Evolutionary conservation across 2,797 vertebrate species (phyloP).

Genomic region (Apogon hyalosoma): DNA sequence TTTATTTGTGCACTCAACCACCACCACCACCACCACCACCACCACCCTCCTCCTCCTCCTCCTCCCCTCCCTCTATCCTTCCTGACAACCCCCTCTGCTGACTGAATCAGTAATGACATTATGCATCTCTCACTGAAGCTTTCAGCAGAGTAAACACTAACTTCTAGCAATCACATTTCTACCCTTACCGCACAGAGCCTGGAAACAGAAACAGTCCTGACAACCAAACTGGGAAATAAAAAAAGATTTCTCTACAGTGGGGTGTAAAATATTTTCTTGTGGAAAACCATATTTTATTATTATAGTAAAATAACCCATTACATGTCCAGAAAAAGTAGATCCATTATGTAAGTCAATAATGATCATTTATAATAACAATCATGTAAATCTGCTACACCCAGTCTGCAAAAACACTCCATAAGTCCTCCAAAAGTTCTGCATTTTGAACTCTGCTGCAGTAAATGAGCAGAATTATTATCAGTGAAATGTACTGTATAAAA

Average conservation of each 20-base stretch:
- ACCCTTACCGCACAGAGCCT: constrained; percentile 22
- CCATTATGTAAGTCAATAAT: not conserved
- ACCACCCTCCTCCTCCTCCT: constrained; percentile 7
- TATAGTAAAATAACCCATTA: not conserved
- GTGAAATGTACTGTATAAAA: not conserved
- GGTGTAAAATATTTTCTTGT: not conserved
- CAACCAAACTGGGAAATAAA: not conserved
- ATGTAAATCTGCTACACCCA: not conserved
- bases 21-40: constrained; percentile 6
- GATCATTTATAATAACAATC: too few species aligned
- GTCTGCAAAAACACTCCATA: not conserved
- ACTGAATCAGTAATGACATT: constrained; percentile 74
- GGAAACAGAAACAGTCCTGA: not conserved
- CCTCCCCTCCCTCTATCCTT: constrained; percentile 42
- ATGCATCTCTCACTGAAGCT: constrained; percentile 58
- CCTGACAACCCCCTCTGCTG: constrained; percentile 71
- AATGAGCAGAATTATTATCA: not conserved
- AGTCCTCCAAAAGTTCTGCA: not conserved
- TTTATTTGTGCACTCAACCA: not conserved
- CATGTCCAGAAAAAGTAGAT: not conserved
- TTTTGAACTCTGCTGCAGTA: not conserved
- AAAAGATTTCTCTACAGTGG: not conserved
- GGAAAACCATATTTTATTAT: not conserved
- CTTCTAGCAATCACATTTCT: constrained; percentile 51
- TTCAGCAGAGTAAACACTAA: constrained; percentile 64